Evolutionary conservation across 2,797 vertebrate species (phyloP), one percentile per base, ranked within the genome.

Genomic region (Artibeus lituratus): DNA sequence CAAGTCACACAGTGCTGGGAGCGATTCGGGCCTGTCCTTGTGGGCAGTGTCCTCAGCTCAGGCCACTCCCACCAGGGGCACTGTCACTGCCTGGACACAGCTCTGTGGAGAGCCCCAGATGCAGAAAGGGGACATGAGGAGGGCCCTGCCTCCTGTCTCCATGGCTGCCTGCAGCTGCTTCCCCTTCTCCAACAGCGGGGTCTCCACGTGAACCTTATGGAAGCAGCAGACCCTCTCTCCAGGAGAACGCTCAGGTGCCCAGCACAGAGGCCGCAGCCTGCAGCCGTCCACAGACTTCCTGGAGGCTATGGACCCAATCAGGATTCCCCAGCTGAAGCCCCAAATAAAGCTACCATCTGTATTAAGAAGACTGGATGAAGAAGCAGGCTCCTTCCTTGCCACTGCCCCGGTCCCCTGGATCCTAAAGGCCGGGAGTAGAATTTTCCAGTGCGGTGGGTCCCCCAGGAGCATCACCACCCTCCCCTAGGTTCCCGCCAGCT

Each of bases 331-430:
- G 55, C 14, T 37, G 39, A 81, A 67, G 39, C 59, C 24, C 35
- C 49, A 39, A 84, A 59, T 7, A 69, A 55, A 76, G 57, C 65
- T 4, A 4, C 32, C 44, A 35, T 12, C 22, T 42, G 83, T 87
- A 37, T 57, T 35, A 62, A 44, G 32, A 24, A 62, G 42, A 77
- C 10, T 2, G 2, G 11, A 32, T 22, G 15, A 62, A 49, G 62
- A 49, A 59, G 59, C 51, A 16, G 12, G 35, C 1, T 14, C 72
- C 44, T 42, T 37, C 44, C 14, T 53, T 22, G 57, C 51, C 18
- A 7, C 0, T 6, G 9, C 15, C 10, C 53, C 4, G 21, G 5
- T 32, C 14, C n/a, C 42, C 11, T 24, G 35, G 29, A 51, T 12
- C 55, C 55, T 7, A 1, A 18, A 91, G 92, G 49, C 59, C 15